Base-by-base conservation (phyloP, 1,140 invertebrate genomes). In the Mactra quadrangularis region DNA sequence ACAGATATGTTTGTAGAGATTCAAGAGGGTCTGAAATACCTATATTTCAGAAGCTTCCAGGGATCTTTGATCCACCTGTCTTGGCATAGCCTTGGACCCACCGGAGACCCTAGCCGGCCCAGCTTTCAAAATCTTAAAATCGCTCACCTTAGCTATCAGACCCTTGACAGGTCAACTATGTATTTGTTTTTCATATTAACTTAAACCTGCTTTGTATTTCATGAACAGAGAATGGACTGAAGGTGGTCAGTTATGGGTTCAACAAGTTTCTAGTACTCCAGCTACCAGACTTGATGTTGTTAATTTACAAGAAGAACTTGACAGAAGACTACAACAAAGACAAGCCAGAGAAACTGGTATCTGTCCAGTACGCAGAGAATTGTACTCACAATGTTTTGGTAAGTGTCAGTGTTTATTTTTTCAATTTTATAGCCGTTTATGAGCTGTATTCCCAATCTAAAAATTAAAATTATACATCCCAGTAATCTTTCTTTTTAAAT, bases 371-470 rank as follows among this genome's bases (percentile, higher is more conserved):
- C 94, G 98, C 59, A 94, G 98, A 62, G 96, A 99, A 92, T 95
- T 99, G 0, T 99, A 99, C 91, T 97, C 97, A 1, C 98, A 99
- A 93, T 98, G 98, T 92, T 99, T 99, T 93, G 97, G 97, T 96
- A 95, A 94, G 90, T 50, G 22, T 66, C 33, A 55, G 6, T 55
- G 19, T 7, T 9, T 55, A 11, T 55, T 19, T 19, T 27, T n/a
- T 55, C 52, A 55, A 17, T 47, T 47, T 47, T 47, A 9, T 47
- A 17, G 7, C 17, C n/a, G n/a, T n/a, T n/a, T n/a, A n/a, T n/a
- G n/a, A n/a, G n/a, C n/a, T n/a, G n/a, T n/a, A n/a, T n/a, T n/a
- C n/a, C n/a, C n/a, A n/a, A n/a, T n/a, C n/a, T n/a, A n/a, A n/a
- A n/a, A n/a, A n/a, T n/a, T n/a, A n/a, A n/a, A n/a, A n/a, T n/a